Conservation (phyloP, 2,797 vertebrate species). For the Cyprinodon diabolis region DNA sequence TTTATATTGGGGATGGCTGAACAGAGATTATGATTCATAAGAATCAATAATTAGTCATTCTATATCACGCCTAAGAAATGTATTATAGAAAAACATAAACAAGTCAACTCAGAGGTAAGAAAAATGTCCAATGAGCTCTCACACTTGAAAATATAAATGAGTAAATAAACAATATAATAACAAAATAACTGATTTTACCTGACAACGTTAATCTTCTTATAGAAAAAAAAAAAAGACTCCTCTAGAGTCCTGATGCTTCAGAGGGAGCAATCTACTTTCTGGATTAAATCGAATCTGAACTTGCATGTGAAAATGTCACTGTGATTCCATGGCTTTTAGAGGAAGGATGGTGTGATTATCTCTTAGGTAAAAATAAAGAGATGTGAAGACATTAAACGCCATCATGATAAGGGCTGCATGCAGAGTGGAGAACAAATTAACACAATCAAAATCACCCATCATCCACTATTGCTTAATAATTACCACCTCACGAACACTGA, state of each 20-base stretch:
- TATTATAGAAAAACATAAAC: slow-evolving; percentile 15
- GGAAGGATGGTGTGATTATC: slow-evolving; percentile 51
- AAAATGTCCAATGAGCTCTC: not conserved
- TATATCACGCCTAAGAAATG: slow-evolving; percentile 21
- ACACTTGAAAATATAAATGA: not conserved
- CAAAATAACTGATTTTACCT: slow-evolving; percentile 10
- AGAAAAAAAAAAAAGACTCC: slow-evolving; percentile 22
- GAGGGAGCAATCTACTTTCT: slow-evolving; percentile 16
- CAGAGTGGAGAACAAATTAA: slow-evolving; percentile 56
- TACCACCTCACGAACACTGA: slow-evolving; percentile 39
- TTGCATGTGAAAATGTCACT: slow-evolving; percentile 61
- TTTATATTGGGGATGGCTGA: slow-evolving; percentile 64
- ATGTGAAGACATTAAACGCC: slow-evolving; percentile 64
- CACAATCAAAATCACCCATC: slow-evolving; percentile 31
- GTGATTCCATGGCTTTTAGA: slow-evolving; percentile 54
- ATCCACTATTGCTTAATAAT: slow-evolving; percentile 42
- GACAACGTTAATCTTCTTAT: not conserved
- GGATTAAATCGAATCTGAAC: slow-evolving; percentile 28
- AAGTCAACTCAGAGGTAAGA: slow-evolving; percentile 4
- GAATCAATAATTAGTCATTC: slow-evolving; percentile 51
- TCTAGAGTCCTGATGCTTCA: slow-evolving; percentile 2
- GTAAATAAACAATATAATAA: not conserved
- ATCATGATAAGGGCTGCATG: slow-evolving; percentile 29
- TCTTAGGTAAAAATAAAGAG: slow-evolving; percentile 47
- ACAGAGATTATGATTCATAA: slow-evolving; percentile 43